These are phyloP conservation scores for Dione vanillae DNA, from an alignment of 2,888 invertebrate genomes.

Conservation along the genomic window DNA sequence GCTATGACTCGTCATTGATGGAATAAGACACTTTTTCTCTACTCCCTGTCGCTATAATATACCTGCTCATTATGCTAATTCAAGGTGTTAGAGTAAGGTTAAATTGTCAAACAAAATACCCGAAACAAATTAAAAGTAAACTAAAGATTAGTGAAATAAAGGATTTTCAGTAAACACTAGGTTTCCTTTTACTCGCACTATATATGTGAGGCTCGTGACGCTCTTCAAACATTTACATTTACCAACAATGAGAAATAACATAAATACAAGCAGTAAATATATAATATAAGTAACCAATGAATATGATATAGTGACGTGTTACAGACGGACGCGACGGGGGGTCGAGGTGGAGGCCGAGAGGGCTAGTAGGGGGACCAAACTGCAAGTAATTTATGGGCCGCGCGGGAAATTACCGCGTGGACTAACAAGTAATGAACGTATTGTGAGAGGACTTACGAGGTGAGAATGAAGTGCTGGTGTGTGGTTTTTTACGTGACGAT, in stretches of 20 bases:
- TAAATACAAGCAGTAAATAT: neutral
- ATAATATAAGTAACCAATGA: neutral
- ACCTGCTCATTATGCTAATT: too few relatives aligned
- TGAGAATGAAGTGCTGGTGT: slow-evolving; percentile 33
- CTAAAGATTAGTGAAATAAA: too few relatives aligned
- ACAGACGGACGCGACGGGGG: slow-evolving; percentile 20
- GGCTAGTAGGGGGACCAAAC: slow-evolving; percentile 29
- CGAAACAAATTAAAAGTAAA: too few relatives aligned
- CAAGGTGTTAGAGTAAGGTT: too few relatives aligned
- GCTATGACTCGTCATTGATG: too few relatives aligned
- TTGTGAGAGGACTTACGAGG: slow-evolving; percentile 46
- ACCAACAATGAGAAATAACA: neutral
- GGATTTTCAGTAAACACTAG: too few relatives aligned
- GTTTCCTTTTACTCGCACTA: too few relatives aligned
- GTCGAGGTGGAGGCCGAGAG: slow-evolving; percentile 14
- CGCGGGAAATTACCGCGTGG: slow-evolving; percentile 56
- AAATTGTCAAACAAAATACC: too few relatives aligned
- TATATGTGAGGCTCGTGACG: too few relatives aligned
- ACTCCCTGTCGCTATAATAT: too few relatives aligned
- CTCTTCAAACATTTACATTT: too few relatives aligned
- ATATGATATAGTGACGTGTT: slow-evolving; percentile 16
- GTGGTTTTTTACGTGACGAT: slow-evolving; percentile 23
- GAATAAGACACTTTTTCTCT: too few relatives aligned
- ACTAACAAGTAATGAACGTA: slow-evolving; percentile 51
- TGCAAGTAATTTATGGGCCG: slow-evolving; percentile 54